A percentile compares a stretch with the other conserved stretches of the same genome.
Evolutionary conservation across 2,113 vertebrate genomes (phyloP).

Genomic region (Passer domesticus): DNA sequence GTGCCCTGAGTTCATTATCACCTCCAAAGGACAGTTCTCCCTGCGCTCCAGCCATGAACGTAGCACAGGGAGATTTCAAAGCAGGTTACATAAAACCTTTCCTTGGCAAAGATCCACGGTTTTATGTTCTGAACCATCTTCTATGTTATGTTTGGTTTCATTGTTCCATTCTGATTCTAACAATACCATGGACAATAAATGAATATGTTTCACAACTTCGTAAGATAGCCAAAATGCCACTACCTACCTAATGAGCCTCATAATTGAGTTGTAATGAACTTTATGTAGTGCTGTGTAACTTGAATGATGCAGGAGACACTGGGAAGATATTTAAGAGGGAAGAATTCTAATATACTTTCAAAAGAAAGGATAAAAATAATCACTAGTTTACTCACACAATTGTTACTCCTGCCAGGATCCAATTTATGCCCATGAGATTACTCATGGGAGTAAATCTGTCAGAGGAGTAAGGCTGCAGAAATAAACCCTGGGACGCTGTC

Average conservation of each 20-base stretch:
- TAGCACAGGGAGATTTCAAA: background rate
- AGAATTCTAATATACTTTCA: background rate
- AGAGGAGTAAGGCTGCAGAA: background rate
- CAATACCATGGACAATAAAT: background rate
- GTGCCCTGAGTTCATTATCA: background rate
- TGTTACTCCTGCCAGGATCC: background rate
- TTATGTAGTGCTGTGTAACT: background rate
- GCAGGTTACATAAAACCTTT: background rate
- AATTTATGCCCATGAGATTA: background rate
- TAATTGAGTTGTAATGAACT: conserved; percentile 56
- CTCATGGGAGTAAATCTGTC: background rate
- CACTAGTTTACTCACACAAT: background rate
- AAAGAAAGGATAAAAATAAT: background rate
- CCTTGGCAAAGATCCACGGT: background rate
- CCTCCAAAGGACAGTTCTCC: background rate
- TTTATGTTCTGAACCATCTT: background rate
- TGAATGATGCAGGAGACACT: background rate
- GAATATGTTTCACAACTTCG: background rate
- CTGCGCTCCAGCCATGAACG: background rate
- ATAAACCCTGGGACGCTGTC: background rate
- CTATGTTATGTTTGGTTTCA: background rate
- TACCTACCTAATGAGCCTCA: conserved; percentile 62
- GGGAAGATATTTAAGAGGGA: background rate
- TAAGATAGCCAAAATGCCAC: conserved; percentile 46
- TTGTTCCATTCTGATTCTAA: background rate